Percentiles rank a stretch among this genome's conserved stretches.
Evolutionary conservation across 2,888 invertebrate species (phyloP).

Genomic region (Theristus sp.): DNA sequence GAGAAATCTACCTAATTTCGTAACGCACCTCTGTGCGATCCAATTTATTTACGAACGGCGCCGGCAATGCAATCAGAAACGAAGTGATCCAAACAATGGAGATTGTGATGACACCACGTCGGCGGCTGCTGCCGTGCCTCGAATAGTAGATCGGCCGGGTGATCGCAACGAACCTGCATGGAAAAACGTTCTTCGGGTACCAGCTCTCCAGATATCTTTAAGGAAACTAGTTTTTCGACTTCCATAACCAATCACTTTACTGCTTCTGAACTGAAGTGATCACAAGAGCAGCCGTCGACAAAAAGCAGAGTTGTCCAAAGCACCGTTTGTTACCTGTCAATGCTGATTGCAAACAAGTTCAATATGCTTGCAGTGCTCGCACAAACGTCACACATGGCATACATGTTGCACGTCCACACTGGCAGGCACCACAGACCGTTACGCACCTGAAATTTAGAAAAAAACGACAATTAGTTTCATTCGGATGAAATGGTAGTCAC

Average conservation of each 20-base stretch:
- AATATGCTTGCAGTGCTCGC: constrained; percentile 94
- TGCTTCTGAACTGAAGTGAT: too few relatives aligned
- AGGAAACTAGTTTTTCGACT: too few relatives aligned
- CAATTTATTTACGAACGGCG: constrained; percentile 69
- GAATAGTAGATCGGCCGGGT: constrained; percentile 95
- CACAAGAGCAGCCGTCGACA: too few relatives aligned
- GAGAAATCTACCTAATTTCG: too few relatives aligned
- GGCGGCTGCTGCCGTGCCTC: constrained; percentile 64
- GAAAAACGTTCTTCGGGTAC: too few relatives aligned
- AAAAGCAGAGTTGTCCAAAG: too few relatives aligned
- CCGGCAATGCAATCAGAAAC: constrained; percentile 82
- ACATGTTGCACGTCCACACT: constrained; percentile 78
- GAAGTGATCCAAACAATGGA: constrained; percentile 86
- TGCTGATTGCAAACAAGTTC: constrained; percentile 88
- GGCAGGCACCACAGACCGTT: constrained; percentile 56
- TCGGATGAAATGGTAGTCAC: too few relatives aligned
- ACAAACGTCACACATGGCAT: constrained; percentile 91
- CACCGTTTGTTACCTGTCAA: constrained; percentile 97
- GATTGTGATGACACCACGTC: constrained; percentile 77
- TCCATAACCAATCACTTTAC: too few relatives aligned
- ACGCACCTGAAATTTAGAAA: constrained; percentile 32
- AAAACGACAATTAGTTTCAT: too few relatives aligned
- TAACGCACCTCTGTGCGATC: constrained; percentile 11
- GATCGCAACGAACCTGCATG: constrained; percentile 87
- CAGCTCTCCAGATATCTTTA: too few relatives aligned